Conservation (phyloP, 2,113 vertebrate species). For the Holacanthus passer region DNA sequence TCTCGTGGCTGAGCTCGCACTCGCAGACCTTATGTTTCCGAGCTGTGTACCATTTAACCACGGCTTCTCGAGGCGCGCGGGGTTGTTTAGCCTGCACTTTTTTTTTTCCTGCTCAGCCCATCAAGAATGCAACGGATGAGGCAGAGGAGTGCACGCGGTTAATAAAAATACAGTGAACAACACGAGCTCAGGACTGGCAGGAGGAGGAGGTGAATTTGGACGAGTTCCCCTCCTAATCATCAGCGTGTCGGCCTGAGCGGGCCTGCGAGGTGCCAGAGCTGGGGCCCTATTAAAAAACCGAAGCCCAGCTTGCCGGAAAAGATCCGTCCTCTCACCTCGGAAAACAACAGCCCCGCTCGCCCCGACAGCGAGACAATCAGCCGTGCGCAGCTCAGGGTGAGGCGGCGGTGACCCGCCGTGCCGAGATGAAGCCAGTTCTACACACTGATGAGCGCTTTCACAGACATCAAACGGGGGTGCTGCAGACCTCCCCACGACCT, state of each 20-base stretch:
- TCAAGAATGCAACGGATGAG: conserved; percentile 60
- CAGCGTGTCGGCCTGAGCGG: conserved; percentile 60
- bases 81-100: conserved; percentile 58
- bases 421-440: conserved; percentile 70
- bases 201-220: conserved; percentile 57
- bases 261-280: conserved; percentile 66
- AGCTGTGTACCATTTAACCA: conserved; percentile 73
- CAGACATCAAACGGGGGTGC: conserved; percentile 82
- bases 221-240: conserved; percentile 69
- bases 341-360: conserved; percentile 73
- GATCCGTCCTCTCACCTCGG: conserved; percentile 70
- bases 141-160: conserved; percentile 43
- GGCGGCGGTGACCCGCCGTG: conserved; percentile 73
- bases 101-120: conserved; percentile 34
- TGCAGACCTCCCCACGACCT: conserved; percentile 75
- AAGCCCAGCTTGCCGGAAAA: conserved; percentile 72
- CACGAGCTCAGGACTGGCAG: conserved; percentile 60
- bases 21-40: conserved; percentile 63
- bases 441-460: conserved; percentile 81
- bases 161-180: conserved; percentile 71
- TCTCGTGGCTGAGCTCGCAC: conserved; percentile 53
- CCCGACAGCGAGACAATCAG: conserved; percentile 82
- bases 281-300: conserved; percentile 75
- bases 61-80: conserved; percentile 39
- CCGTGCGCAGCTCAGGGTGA: conserved; percentile 73